These are phyloP conservation scores for Xerus inauris DNA, from an alignment of 2,113 vertebrate species.

Conservation along the genomic window DNA sequence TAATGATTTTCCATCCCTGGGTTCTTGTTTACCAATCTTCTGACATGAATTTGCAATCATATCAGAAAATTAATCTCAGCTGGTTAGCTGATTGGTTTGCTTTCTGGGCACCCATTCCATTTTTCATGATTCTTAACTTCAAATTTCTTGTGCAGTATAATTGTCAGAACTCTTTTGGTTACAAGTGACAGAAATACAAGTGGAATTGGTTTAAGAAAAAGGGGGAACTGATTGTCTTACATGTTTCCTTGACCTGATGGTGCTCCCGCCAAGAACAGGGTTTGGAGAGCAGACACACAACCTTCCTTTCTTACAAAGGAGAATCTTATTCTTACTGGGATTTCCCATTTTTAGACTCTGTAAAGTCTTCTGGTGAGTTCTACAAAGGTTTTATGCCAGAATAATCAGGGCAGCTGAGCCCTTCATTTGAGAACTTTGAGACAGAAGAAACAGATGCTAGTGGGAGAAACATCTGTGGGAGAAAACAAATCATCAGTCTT, in stretches of 20 bases:
- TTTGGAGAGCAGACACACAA: background rate
- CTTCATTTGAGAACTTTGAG: constrained; percentile 34
- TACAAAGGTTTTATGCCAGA: constrained; percentile 30
- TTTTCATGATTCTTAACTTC: constrained; percentile 7
- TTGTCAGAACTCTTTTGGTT: constrained; percentile 56
- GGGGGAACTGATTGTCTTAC: background rate
- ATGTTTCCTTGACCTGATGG: background rate
- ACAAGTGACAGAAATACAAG: constrained; percentile 23
- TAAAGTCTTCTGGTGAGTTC: background rate
- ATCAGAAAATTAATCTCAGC: constrained; percentile 55
- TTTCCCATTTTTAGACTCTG: background rate
- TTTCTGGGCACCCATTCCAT: constrained; percentile 29
- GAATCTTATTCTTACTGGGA: background rate
- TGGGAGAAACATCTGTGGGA: constrained; percentile 1
- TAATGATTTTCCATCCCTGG: constrained; percentile 33
- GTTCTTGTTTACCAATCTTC: constrained; percentile 60
- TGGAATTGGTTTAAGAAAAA: constrained; percentile 17
- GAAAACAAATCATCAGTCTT: constrained; percentile 29
- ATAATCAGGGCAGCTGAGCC: background rate
- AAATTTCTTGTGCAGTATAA: background rate
- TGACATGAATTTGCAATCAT: constrained; percentile 42
- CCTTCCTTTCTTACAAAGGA: background rate
- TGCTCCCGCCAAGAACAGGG: background rate
- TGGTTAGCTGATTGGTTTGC: constrained; percentile 39
- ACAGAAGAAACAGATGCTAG: constrained; percentile 8